Evolutionary conservation across 2,888 invertebrate species (phyloP), one percentile per base, ranked within the genome.

Genomic region (Aphodius sticticus): DNA sequence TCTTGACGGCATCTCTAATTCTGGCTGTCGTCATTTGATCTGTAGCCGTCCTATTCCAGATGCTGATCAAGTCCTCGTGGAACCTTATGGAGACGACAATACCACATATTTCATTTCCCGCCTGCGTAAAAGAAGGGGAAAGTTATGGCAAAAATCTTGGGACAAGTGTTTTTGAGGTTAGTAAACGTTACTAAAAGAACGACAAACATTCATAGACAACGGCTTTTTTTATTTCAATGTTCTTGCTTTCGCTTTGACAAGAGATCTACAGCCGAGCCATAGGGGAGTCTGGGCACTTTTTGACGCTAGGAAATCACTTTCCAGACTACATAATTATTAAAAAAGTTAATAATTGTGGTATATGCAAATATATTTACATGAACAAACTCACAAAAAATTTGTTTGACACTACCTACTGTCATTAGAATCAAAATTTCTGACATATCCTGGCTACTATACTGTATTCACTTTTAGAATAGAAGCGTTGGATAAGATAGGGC

Each of bases 31-130:
- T 96, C 83, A 92, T 93, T 87, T 94, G 93, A 91, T 99, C 98
- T 83, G 95, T 93, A 78, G 99, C 97, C 84, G 97, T 98, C 89
- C 96, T 94, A 90, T 99, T 99, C 99, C 99, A 99, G 86, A 99
- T 94, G 84, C 98, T 97, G 87, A 99, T 93, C 88, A 97, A 95
- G 88, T 98, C 99, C 90, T 99, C 99, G 92, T 96, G 97, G 91
- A 96, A 97, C 87, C 98, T 93, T 84, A 99, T 95, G 78, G 98
- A 98, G 85, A 99, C 95, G 82, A 99, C 99, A 82, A 98, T 96
- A 15, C 99, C 99, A 90, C 99, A 99, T 86, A 99, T 97, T 91
- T 99, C 99, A 85, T 97, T 96, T 16, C 98, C 98, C 70, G 99
- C 89, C 89, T 89, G 78, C 76, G 84, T 82, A 14, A 79, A 69